Base-by-base conservation (phyloP, 2,797 vertebrate genomes). In the Buceros bicornis region DNA sequence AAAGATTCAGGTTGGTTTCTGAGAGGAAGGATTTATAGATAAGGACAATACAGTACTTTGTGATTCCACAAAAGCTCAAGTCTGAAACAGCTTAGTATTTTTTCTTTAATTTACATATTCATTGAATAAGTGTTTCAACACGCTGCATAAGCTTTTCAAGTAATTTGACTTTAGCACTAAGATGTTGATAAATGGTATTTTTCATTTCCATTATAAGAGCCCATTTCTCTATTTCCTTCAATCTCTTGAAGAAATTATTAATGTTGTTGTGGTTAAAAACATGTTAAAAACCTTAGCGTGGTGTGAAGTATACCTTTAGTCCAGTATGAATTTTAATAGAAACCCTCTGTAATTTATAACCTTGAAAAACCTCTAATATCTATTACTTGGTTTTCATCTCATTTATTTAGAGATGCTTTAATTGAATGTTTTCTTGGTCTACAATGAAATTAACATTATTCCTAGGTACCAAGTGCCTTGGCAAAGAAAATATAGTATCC, bases 121-220 rank as follows among this genome's bases (percentile, higher is more conserved):
- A 89, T 85, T 92, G 69, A 88, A 89, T 72, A 92, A 83, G 2
- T 45, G 22, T 91, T 89, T 79, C 42, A 76, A 87, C 90, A 82
- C 50, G 71, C 43, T 88, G 60, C 77, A 80, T 64, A 95, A 70
- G 9, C 50, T 58, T 77, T 89, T 92, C 47, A 56, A 81, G 29
- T 70, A 84, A 91, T 93, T 91, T 96, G 78, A 89, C 90, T 92
- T 90, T 93, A 60, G 18, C 84, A 80, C 28, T 69, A 73, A 92
- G 64, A 11, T 73, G 16, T 78, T 42, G 1, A 92, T 89, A 91
- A 81, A 89, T 47, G 9, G 3, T 21, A 25, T 53, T 50, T 85
- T 92, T 33, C 18, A 28, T 61, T 95, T 91, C 88, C 43, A 70
- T 87, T 91, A 35, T 70, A 80, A 90, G 47, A 25, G 5, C 7